Evolutionary conservation across 2,113 vertebrate genomes (phyloP).

Genomic region (Oreochromis tanganicae): DNA sequence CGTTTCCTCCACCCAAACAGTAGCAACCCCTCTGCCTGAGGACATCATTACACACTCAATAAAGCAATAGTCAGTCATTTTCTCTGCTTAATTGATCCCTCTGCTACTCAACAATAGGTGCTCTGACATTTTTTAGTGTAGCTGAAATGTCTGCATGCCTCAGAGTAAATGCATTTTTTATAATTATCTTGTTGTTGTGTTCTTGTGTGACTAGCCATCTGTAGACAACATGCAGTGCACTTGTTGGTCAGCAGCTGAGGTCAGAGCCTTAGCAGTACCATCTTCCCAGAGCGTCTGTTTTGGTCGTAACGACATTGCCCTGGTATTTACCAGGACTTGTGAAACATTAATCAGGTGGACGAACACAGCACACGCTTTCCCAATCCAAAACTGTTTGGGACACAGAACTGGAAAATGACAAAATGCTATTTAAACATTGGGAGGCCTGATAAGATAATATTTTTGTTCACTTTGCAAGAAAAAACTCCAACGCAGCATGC

Average conservation of each 20-base stretch:
- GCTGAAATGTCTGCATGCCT: slow-evolving; percentile 31
- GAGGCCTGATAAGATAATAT: slow-evolving; percentile 26
- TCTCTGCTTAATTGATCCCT: slow-evolving; percentile 68
- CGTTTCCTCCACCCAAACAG: neutral
- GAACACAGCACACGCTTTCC: neutral
- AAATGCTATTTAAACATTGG: slow-evolving; percentile 11
- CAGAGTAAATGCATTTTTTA: slow-evolving; percentile 12
- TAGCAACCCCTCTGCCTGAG: slow-evolving; percentile 26
- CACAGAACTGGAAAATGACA: slow-evolving; percentile 23
- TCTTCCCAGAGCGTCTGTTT: neutral
- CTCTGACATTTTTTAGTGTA: slow-evolving; percentile 32
- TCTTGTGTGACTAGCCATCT: slow-evolving; percentile 38
- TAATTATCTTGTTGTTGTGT: slow-evolving; percentile 39
- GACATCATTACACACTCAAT: slow-evolving; percentile 67
- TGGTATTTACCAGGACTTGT: slow-evolving; percentile 18
- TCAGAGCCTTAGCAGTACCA: slow-evolving; percentile 16
- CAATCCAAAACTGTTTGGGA: slow-evolving; percentile 15
- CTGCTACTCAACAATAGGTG: slow-evolving; percentile 41
- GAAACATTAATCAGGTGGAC: slow-evolving; percentile 31
- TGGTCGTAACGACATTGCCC: neutral
- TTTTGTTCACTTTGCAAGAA: slow-evolving; percentile 18
- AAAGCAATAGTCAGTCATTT: slow-evolving; percentile 70
- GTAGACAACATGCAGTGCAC: slow-evolving; percentile 29
- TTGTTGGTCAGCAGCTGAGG: slow-evolving; percentile 47
- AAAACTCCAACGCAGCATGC: neutral